Evolutionary conservation across 2,888 invertebrate genomes (phyloP), one percentile per base, ranked within the genome.

Genomic region (Boloria euphrosyne): DNA sequence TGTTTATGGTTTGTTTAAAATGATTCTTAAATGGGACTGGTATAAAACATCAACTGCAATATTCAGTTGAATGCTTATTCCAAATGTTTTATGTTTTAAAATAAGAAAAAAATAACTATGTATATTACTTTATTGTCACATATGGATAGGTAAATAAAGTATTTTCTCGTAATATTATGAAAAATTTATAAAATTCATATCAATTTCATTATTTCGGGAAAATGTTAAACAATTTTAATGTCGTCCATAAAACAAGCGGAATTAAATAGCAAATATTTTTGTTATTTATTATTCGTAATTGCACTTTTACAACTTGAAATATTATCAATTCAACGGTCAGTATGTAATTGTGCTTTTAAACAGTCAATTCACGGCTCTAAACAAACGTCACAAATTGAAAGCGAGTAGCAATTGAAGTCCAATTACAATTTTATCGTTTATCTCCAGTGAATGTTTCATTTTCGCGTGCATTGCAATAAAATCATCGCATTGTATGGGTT

Each of bases 401-500:
- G 67, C 60, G 50, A 67, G 67, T 67, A 67, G 69, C 67, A 70
- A 67, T 70, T 64, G 57, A 50, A 63, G 58, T 61, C 70, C 70
- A 70, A 70, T 70, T 70, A 78, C 75, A 67, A 68, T 75, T 81
- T 85, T 82, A 85, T 86, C 83, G 75, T 75, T 64, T 76, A 85
- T 84, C 83, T 79, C 78, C 80, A 85, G 82, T 80, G 80, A 85
- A 83, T 86, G 84, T 83, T 88, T 85, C 85, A 87, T 86, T 86
- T 86, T 86, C 83, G 79, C 83, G 76, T 79, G 77, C 79, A 80
- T 78, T 78, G 83, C 83, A 86, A 85, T 87, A 87, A 86, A 85
- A 88, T 86, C 77, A 82, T 82, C 69, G 70, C 78, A 81, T 83
- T 85, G 82, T 85, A 85, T 84, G 80, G 65, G 65, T 68, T 70